A percentile compares a stretch with the other conserved stretches of the same genome.
These are phyloP conservation scores for Trinectes maculatus DNA, from an alignment of 2,113 vertebrate genomes.

Conservation along the genomic window DNA sequence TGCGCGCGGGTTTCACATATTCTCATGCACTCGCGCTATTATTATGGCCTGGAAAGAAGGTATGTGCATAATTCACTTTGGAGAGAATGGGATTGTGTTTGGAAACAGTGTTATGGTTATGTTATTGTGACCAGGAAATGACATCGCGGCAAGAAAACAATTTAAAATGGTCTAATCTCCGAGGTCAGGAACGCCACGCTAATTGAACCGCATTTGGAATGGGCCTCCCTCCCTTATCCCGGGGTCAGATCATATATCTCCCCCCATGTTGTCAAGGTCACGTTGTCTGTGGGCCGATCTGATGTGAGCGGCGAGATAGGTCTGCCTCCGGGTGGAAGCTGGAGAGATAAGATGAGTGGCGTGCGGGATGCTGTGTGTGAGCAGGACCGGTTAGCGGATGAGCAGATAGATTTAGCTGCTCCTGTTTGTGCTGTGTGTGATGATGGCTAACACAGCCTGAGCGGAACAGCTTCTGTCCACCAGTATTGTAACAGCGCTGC, in stretches of 20 bases:
- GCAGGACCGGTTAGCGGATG: conserved; percentile 35
- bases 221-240: conserved; percentile 29
- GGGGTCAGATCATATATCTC: conserved; percentile 45
- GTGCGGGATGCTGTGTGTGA: conserved; percentile 8
- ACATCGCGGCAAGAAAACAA: not conserved
- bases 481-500: conserved; percentile 22
- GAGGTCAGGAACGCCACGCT: conserved; percentile 11
- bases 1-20: not conserved
- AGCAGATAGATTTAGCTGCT: conserved; percentile 40
- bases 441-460: conserved; percentile 6
- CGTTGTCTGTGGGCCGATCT: conserved; percentile 39
- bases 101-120: not conserved
- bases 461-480: not conserved
- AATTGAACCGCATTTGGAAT: conserved; percentile 34
- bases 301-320: conserved; percentile 24
- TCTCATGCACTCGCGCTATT: not conserved
- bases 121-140: not conserved
- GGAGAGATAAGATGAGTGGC: conserved; percentile 44
- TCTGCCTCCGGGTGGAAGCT: conserved; percentile 9
- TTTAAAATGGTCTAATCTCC: conserved; percentile 6
- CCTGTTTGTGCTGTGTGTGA: conserved; percentile 23
- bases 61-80: not conserved
- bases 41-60: too few relatives aligned
- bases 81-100: not conserved
- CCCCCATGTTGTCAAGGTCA: conserved; percentile 56